Percentiles rank a stretch among this genome's conserved stretches.
Evolutionary conservation across 2,888 invertebrate species (phyloP).

Genomic region (Tanypteryx hageni): DNA sequence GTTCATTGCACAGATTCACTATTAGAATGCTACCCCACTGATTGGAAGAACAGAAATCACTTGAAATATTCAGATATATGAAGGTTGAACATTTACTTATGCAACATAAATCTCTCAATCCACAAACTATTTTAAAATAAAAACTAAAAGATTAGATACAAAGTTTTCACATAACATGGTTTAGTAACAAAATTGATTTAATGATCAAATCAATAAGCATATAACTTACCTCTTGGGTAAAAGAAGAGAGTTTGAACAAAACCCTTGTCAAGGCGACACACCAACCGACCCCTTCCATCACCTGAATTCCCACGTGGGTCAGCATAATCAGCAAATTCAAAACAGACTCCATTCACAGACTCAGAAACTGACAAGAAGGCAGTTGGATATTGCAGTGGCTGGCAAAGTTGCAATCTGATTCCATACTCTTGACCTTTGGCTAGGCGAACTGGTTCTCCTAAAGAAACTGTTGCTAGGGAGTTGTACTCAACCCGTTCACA

Average conservation of each 20-base stretch:
- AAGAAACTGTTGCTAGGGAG: constrained; percentile 43
- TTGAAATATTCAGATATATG: neutral
- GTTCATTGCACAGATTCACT: no score
- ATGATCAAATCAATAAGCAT: neutral
- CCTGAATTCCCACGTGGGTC: constrained; percentile 29
- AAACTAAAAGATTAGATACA: neutral
- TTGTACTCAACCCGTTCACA: constrained; percentile 55
- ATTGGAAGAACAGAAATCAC: neutral
- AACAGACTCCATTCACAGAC: constrained; percentile 39
- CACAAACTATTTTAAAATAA: neutral
- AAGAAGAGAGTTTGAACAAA: constrained; percentile 38
- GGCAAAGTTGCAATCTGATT: constrained; percentile 31
- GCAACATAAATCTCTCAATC: no score
- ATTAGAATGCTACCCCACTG: neutral
- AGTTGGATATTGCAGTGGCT: constrained; percentile 42
- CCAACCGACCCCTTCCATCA: constrained; percentile 13
- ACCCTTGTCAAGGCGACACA: constrained; percentile 46
- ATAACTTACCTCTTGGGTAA: constrained; percentile 38
- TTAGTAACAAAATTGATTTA: neutral
- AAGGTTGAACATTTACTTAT: no score
- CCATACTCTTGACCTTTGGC: constrained; percentile 45
- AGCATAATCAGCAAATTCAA: constrained; percentile 60
- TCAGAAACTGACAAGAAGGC: constrained; percentile 54
- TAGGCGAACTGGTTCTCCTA: constrained; percentile 51
- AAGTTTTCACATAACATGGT: neutral